phyloP scores from a whole-genome alignment of 2,888 invertebrate species.

The Mimachlamys varia region DNA sequence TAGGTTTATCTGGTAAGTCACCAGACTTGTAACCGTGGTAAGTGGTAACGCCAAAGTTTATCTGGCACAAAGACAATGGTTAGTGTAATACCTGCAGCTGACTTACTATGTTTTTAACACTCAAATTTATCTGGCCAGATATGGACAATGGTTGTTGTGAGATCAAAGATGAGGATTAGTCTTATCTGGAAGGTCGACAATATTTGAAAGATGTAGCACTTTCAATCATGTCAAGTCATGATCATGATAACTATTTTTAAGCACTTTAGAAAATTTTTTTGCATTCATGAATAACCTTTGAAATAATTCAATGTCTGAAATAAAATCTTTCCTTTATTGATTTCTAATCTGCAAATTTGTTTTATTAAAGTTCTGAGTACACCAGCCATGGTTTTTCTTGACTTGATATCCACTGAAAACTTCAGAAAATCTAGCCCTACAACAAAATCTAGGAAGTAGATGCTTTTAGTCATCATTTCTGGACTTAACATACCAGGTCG shows the following conservation, averaged over 20 bases:
- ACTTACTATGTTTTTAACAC: too few species aligned
- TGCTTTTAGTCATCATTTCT: not conserved
- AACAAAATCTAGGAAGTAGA: not conserved
- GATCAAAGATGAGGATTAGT: not conserved
- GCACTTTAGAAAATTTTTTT: too few species aligned
- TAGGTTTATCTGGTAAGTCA: too few species aligned
- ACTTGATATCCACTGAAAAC: not conserved
- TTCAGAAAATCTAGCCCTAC: not conserved
- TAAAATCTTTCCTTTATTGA: too few species aligned
- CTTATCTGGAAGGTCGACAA: not conserved
- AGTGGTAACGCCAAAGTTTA: not conserved
- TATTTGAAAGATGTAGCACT: not conserved
- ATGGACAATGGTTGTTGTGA: not conserved
- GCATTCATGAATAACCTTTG: too few species aligned
- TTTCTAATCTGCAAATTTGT: too few species aligned
- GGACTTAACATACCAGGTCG: not conserved
- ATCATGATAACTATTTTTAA: not conserved
- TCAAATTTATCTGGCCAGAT: too few species aligned
- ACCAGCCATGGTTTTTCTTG: not conserved
- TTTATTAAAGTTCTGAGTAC: too few species aligned
- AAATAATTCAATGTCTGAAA: too few species aligned
- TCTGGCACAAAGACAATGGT: too few species aligned
- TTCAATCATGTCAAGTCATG: not conserved
- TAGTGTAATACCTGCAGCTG: too few species aligned
- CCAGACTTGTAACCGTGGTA: too few species aligned